phyloP scores from a whole-genome alignment of 2,888 invertebrate genomes.

The Steinernema hermaphroditum region DNA sequence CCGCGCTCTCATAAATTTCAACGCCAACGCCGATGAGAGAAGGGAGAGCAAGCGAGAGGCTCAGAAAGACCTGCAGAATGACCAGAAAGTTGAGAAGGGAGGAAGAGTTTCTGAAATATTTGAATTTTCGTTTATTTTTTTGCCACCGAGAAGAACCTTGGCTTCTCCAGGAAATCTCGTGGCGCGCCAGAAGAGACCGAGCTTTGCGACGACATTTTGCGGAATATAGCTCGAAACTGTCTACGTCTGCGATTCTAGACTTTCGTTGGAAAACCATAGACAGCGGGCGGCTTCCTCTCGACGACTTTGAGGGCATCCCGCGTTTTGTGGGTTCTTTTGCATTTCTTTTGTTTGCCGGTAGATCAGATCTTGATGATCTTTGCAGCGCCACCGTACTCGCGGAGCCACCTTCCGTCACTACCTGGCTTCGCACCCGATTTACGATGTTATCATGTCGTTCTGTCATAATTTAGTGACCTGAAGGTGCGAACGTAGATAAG shows the following conservation, averaged over 20 bases:
- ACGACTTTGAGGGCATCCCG: too few species aligned
- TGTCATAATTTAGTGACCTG: slow-evolving; percentile 1
- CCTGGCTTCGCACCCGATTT: background rate
- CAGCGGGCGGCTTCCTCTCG: too few species aligned
- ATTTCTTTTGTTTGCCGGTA: too few species aligned
- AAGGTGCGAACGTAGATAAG: slow-evolving; percentile 13
- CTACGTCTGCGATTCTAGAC: background rate
- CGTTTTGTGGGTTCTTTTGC: too few species aligned
- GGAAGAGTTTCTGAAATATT: background rate
- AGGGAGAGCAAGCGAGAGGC: background rate
- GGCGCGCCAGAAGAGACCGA: background rate
- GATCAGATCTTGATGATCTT: too few species aligned
- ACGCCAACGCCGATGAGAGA: background rate
- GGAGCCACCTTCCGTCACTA: background rate
- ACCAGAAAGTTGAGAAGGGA: background rate
- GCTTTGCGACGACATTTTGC: background rate
- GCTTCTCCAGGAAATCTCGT: background rate
- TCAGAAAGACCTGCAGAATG: background rate
- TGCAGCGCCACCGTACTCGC: too few species aligned
- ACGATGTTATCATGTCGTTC: slow-evolving; percentile 21
- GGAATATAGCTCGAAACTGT: background rate
- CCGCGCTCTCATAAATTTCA: background rate
- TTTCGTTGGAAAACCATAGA: too few species aligned
- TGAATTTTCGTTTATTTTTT: background rate
- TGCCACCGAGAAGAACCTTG: background rate